Conservation (phyloP, 2,797 vertebrate species). For the Lindbergichthys nudifrons region DNA sequence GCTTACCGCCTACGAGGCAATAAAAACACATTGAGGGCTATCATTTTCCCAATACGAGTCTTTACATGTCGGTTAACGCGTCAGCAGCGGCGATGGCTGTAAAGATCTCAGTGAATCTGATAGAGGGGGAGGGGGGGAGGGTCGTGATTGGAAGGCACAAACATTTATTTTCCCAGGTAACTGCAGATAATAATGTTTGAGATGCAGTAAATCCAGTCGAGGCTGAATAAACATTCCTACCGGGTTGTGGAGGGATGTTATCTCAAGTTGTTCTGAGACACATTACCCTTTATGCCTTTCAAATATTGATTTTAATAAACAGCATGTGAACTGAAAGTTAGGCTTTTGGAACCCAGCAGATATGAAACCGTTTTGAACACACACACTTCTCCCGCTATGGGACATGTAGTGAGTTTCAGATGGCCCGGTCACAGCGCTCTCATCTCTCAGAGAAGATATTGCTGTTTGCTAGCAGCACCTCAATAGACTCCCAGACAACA, state of each 20-base stretch:
- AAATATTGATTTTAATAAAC: constrained; percentile 53
- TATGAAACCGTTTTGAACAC: constrained; percentile 14
- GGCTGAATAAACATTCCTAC: constrained; percentile 67
- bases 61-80: constrained; percentile 85
- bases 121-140: constrained; percentile 69
- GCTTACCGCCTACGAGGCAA: constrained; percentile 89
- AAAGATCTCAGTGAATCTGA: constrained; percentile 78
- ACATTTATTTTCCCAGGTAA: constrained; percentile 84
- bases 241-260: constrained; percentile 31
- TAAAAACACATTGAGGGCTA: constrained; percentile 90
- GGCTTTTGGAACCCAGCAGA: background rate
- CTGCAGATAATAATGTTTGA: constrained; percentile 80
- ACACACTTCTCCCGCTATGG: background rate
- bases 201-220: constrained; percentile 62
- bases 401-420: constrained; percentile 20
- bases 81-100: constrained; percentile 86
- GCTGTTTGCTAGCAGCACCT: constrained; percentile 45
- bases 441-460: constrained; percentile 40
- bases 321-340: constrained; percentile 32
- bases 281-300: constrained; percentile 43
- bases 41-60: constrained; percentile 85
- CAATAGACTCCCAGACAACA: constrained; percentile 57
- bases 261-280: constrained; percentile 32
- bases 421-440: constrained; percentile 30
- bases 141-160: constrained; percentile 80